These are phyloP conservation scores for Acheta domesticus DNA, from an alignment of 2,888 invertebrate species.

Conservation along the genomic window DNA sequence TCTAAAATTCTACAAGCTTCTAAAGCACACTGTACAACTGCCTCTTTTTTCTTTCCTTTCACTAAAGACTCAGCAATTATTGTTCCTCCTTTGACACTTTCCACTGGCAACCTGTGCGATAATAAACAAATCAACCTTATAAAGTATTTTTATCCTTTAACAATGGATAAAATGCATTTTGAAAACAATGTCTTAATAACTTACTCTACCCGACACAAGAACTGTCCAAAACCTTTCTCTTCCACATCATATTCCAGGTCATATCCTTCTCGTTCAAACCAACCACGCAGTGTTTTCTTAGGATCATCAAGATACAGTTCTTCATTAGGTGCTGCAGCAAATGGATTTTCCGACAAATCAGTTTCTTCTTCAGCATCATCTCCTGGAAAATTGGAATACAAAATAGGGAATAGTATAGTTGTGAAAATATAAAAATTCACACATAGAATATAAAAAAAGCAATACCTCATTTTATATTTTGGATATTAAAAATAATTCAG, in stretches of 20 bases:
- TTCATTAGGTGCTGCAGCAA: slow-evolving; percentile 76
- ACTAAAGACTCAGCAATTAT: slow-evolving; percentile 81
- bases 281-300: slow-evolving; percentile 88
- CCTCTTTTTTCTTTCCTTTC: slow-evolving; percentile 91
- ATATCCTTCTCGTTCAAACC: slow-evolving; percentile 88
- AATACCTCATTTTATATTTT: too few relatives aligned
- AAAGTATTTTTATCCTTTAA: not conserved
- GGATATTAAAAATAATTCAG: too few relatives aligned
- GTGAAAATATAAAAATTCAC: too few relatives aligned
- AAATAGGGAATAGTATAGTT: not conserved
- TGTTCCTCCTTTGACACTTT: slow-evolving; percentile 70
- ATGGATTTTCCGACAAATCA: slow-evolving; percentile 79
- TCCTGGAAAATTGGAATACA: slow-evolving; percentile 46
- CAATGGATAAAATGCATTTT: too few relatives aligned
- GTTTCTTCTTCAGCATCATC: slow-evolving; percentile 86
- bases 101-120: slow-evolving; percentile 70
- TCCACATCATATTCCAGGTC: slow-evolving; percentile 82
- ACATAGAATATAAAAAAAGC: not conserved
- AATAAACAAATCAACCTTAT: not conserved
- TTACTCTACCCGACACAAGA: slow-evolving; percentile 69
- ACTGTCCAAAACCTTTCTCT: slow-evolving; percentile 82
- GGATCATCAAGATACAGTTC: slow-evolving; percentile 91
- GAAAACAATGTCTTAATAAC: slow-evolving; percentile 35
- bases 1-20: slow-evolving; percentile 93
- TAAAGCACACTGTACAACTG: slow-evolving; percentile 86